These are phyloP conservation scores for Camptogramma bilineatum DNA, from an alignment of 2,888 invertebrate species.

Conservation along the genomic window DNA sequence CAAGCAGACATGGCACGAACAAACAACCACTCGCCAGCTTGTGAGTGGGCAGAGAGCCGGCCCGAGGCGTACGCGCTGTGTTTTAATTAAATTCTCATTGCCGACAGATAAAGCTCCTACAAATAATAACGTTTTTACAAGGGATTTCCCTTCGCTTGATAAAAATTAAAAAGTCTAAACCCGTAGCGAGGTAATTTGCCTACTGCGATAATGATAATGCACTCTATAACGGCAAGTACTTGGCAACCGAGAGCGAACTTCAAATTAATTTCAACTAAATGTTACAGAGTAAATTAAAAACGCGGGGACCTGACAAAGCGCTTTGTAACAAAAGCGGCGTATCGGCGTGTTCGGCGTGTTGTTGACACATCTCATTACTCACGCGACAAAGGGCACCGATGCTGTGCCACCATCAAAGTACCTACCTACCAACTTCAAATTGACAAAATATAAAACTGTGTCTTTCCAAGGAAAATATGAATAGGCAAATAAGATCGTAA, in stretches of 20 bases:
- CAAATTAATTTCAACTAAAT: conserved; percentile 27
- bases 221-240: conserved; percentile 48
- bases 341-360: conserved; percentile 47
- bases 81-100: conserved; percentile 74
- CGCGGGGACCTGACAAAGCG: conserved; percentile 35
- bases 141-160: conserved; percentile 50
- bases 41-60: conserved; percentile 45
- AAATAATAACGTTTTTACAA: conserved; percentile 49
- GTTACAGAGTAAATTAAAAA: conserved; percentile 39
- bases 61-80: conserved; percentile 54
- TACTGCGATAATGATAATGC: conserved; percentile 58
- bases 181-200: conserved; percentile 47
- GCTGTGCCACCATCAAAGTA: conserved; percentile 26
- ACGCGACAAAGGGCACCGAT: conserved; percentile 39
- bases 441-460: conserved; percentile 3
- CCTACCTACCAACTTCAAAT: conserved; percentile 9
- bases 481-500: neutral
- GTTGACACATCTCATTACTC: conserved; percentile 58
- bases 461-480: neutral
- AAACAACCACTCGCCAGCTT: conserved; percentile 30
- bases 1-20: conserved; percentile 26
- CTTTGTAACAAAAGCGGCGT: conserved; percentile 41
- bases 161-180: conserved; percentile 60
- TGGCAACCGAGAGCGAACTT: conserved; percentile 42
- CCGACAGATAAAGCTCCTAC: conserved; percentile 37